These are phyloP conservation scores for Gasterosteus nipponicus DNA, from an alignment of 2,113 vertebrate species.

Conservation along the genomic window DNA sequence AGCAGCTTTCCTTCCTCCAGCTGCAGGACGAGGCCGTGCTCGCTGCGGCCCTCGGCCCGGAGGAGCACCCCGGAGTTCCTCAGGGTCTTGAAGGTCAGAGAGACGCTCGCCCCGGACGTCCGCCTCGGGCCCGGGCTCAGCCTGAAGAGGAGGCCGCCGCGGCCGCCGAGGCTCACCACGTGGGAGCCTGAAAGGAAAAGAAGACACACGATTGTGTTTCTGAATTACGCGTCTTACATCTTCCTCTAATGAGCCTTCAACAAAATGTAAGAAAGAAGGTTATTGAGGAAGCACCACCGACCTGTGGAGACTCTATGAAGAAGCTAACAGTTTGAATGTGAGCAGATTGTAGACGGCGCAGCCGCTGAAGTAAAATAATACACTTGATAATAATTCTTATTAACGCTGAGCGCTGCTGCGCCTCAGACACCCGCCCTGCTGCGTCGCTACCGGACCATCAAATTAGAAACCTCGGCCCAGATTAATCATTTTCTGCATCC, in stretches of 20 bases:
- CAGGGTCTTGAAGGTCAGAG: constrained; percentile 62
- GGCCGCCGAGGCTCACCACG: constrained; percentile 53
- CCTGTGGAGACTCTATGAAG: not conserved
- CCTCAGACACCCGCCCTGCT: not conserved
- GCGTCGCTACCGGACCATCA: constrained; percentile 24
- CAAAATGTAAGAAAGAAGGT: not conserved
- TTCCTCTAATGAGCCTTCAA: too few species aligned
- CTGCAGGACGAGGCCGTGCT: constrained; percentile 56
- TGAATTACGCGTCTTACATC: too few species aligned
- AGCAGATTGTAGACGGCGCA: not conserved
- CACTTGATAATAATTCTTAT: not conserved
- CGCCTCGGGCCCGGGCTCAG: constrained; percentile 31
- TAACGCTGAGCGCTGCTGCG: not conserved
- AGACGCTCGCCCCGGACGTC: constrained; percentile 37
- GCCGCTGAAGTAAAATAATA: constrained; percentile 1
- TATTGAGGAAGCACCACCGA: not conserved
- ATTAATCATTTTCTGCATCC: constrained; percentile 15
- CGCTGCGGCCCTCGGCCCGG: constrained; percentile 28
- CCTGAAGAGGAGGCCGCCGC: constrained; percentile 57
- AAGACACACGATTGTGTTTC: too few species aligned
- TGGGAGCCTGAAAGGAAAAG: constrained; percentile 45
- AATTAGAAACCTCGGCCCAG: constrained; percentile 41
- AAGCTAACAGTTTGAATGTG: not conserved
- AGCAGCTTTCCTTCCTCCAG: constrained; percentile 59
- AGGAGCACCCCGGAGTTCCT: constrained; percentile 63